A percentile compares a stretch with the other conserved stretches of the same genome.
Conservation (phyloP, 2,113 vertebrate species). For the Puffinus mauretanicus region DNA sequence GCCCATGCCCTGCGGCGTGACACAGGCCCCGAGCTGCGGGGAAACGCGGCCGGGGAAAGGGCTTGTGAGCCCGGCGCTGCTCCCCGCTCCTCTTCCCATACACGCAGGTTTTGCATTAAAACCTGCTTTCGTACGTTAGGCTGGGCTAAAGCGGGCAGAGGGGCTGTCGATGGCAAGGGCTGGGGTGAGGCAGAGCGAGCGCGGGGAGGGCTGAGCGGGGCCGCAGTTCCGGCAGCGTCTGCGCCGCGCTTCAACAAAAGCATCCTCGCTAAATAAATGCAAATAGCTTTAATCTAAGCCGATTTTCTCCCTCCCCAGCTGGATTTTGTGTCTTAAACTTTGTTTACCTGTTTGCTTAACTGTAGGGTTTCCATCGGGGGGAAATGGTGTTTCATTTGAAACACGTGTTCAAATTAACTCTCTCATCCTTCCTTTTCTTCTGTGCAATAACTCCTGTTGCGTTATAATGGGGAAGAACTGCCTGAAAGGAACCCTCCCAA, state of each 20-base stretch:
- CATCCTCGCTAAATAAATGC: neutral
- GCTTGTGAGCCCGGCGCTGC: neutral
- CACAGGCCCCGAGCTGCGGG: accelerated
- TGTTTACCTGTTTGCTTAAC: neutral
- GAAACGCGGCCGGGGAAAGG: neutral
- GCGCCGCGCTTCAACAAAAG: neutral
- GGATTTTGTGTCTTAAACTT: neutral
- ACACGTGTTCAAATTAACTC: accelerated
- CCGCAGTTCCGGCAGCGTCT: neutral
- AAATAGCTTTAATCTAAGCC: neutral
- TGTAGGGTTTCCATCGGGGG: neutral
- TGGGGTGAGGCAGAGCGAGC: neutral
- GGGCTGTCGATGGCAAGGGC: neutral
- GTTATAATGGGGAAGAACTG: neutral
- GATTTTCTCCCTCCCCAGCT: neutral
- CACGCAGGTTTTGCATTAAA: accelerated
- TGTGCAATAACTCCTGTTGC: neutral
- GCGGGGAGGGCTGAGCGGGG: neutral
- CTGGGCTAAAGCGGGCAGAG: neutral
- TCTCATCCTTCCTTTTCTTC: neutral
- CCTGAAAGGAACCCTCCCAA: neutral
- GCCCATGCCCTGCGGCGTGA: neutral
- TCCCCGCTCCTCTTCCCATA: neutral
- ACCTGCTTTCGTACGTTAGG: accelerated
- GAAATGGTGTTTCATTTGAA: neutral